A percentile compares a stretch with the other conserved stretches of the same genome.
Conservation (phyloP, 2,888 invertebrate genomes). For the Alentia gelatinosa region DNA sequence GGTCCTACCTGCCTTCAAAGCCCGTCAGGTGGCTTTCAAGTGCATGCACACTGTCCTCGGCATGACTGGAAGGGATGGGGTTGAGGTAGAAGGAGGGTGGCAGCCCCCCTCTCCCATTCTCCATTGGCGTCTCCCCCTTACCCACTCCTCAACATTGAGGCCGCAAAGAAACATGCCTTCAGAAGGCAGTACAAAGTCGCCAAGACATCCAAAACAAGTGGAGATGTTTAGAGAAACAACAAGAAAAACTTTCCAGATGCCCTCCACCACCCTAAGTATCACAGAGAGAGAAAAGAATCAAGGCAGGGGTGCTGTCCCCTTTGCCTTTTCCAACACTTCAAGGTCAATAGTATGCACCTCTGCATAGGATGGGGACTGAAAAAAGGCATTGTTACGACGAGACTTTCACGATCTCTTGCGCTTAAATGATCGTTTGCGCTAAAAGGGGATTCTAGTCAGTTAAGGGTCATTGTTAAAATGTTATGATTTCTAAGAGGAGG, state of each 20-base stretch:
- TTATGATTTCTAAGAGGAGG: not conserved
- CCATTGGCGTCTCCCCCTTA: not conserved
- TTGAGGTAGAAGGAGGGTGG: not conserved
- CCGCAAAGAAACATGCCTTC: not conserved
- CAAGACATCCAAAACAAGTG: conserved; percentile 42
- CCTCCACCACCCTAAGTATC: not conserved
- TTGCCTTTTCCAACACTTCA: not conserved
- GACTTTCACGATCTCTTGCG: not conserved
- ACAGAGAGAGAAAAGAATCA: conserved; percentile 1
- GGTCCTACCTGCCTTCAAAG: not conserved
- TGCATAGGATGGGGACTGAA: not conserved
- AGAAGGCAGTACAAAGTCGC: conserved; percentile 16
- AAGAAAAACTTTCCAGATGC: not conserved
- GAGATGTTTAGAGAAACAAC: conserved; percentile 50
- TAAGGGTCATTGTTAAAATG: not conserved
- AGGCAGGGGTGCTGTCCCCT: not conserved
- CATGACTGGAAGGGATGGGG: not conserved
- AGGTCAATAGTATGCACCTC: not conserved
- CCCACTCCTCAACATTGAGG: not conserved
- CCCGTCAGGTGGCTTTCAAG: not conserved
- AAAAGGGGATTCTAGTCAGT: not conserved
- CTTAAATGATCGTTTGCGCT: not conserved
- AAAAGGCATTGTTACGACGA: not conserved
- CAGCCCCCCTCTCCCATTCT: not conserved
- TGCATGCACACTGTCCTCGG: not conserved